Evolutionary conservation across 2,113 vertebrate genomes (phyloP).

Genomic region (Excalfactoria chinensis): DNA sequence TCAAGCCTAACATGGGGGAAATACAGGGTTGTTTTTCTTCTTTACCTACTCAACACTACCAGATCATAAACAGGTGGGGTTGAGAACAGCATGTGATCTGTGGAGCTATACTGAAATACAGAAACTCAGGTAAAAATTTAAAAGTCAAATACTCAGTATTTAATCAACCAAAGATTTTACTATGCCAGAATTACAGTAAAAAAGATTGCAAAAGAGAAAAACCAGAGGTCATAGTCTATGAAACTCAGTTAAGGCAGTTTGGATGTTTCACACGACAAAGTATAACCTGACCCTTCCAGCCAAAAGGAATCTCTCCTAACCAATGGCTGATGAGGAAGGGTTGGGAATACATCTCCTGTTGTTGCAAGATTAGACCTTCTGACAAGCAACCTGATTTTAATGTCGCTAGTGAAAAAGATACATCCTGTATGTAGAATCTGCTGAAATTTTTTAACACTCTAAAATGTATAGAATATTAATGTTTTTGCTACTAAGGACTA

Average conservation of each 20-base stretch:
- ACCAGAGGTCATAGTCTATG: not conserved
- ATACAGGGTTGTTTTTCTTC: accelerated
- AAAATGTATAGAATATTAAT: not conserved
- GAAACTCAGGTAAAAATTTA: not conserved
- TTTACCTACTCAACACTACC: not conserved
- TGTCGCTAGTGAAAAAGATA: not conserved
- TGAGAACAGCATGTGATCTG: not conserved
- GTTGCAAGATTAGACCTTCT: not conserved
- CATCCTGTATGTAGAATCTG: not conserved
- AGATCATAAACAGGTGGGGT: not conserved
- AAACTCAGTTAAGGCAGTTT: not conserved
- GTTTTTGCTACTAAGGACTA: not conserved
- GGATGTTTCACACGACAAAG: not conserved
- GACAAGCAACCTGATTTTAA: not conserved
- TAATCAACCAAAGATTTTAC: not conserved
- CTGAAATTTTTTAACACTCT: not conserved
- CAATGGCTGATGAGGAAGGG: not conserved
- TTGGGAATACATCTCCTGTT: not conserved
- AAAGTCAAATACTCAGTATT: not conserved
- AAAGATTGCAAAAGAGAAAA: not conserved
- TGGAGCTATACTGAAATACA: not conserved
- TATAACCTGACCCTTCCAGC: not conserved
- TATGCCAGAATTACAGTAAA: not conserved
- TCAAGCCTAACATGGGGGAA: not conserved
- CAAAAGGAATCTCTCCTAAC: not conserved